Evolutionary conservation across 2,888 invertebrate genomes (phyloP), one percentile per base, ranked within the genome.

Genomic region (Catocala nupta): DNA sequence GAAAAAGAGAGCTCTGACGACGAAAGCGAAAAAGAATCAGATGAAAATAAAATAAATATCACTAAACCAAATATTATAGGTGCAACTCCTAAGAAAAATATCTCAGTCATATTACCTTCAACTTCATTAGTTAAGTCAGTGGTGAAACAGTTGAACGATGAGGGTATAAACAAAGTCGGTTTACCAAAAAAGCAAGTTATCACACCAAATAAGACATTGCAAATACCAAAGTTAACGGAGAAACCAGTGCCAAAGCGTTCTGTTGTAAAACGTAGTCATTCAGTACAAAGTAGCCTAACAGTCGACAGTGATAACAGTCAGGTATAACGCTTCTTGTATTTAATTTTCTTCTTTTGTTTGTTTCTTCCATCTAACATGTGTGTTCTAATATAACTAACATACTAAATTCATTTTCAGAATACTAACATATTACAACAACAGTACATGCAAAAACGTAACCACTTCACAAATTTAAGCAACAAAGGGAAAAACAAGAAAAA

Each of bases 401-500:
- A 80, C 83, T 86, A 84, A 88, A 81, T 80, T 87, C 84, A 75
- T 95, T 94, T 95, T 90, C 93, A 96, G 95, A 94, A 95, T 92
- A 95, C 94, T 95, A 94, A 95, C 92, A 89, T 93, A 86, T 88
- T 94, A 80, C 94, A 94, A 83, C 94, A 91, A 91, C 95, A 91
- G 88, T 95, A 91, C 90, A 95, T 88, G 89, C 95, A 92, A 89
- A 94, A 93, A 79, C 90, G 93, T 81, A 94, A 94, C 75, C 92
- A 94, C 92, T 95, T 93, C 83, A 93, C 95, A 93, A 93, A 93
- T 76, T 73, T 92, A 82, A 92, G 87, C 76, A 85, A 90, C 63
- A 94, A 94, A 85, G 92, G 92, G 49, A 94, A 94, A 77, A 91
- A 95, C 78, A 95, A 95, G 90, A 96, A 96, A 88, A 95, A 95